Conservation (phyloP, 2,113 vertebrate genomes). For the Python bivittatus region DNA sequence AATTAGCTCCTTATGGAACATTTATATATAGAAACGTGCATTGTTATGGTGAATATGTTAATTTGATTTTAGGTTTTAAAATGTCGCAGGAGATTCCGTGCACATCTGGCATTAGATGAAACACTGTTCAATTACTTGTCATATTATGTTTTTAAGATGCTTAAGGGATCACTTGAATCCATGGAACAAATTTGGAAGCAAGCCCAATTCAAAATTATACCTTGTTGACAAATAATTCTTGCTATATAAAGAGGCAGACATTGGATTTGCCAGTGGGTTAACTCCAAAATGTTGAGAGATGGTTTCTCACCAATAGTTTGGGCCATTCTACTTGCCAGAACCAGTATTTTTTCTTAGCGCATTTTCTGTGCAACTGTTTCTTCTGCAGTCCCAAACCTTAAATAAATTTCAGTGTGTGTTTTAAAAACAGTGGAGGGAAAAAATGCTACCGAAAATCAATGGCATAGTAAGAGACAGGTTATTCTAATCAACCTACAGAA, state of each 20-base stretch:
- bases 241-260: background rate
- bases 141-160: background rate
- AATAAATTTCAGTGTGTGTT: background rate
- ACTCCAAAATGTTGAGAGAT: background rate
- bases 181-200: slow-evolving; percentile 48
- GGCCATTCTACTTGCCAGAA: background rate
- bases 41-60: slow-evolving; percentile 16
- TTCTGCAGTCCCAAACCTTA: background rate
- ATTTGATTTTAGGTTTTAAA: slow-evolving; percentile 23
- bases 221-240: slow-evolving; percentile 47
- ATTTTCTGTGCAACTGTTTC: background rate
- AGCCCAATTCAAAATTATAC: slow-evolving; percentile 41
- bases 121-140: slow-evolving; percentile 2
- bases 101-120: background rate
- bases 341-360: background rate
- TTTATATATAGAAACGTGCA: background rate
- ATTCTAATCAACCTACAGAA: background rate
- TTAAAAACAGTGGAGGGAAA: background rate
- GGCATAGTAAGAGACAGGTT: background rate
- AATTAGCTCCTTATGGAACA: background rate
- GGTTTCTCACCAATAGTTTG: background rate
- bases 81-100: slow-evolving; percentile 27
- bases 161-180: slow-evolving; percentile 29
- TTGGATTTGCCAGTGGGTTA: background rate
- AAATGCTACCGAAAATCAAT: background rate